Percentiles rank a stretch among this genome's conserved stretches.
Conservation (phyloP, 2,797 vertebrate genomes). For the Neosalanx taihuensis region DNA sequence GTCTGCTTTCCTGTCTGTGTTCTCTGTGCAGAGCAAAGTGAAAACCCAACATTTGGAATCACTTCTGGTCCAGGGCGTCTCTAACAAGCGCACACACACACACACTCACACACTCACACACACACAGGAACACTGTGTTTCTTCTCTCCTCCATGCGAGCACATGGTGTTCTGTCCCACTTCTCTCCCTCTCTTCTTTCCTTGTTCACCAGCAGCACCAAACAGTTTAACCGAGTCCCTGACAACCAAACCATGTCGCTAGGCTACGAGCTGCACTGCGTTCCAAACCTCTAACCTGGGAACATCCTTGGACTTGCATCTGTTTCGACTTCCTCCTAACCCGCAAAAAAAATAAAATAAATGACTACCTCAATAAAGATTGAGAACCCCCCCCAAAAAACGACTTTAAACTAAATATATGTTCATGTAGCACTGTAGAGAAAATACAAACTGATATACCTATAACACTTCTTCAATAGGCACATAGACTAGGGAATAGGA, state of each 20-base stretch:
- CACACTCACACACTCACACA: neutral
- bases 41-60: constrained; percentile 54
- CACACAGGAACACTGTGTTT: constrained; percentile 38
- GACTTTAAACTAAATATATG: neutral
- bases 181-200: constrained; percentile 17
- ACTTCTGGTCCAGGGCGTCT: constrained; percentile 50
- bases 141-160: constrained; percentile 31
- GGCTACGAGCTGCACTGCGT: constrained; percentile 10
- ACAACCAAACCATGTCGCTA: constrained; percentile 26
- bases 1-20: constrained; percentile 8
- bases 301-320: constrained; percentile 4
- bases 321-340: neutral
- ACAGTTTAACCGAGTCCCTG: constrained; percentile 23
- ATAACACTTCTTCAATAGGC: no score
- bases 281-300: constrained; percentile 13
- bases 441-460: no score
- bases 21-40: constrained; percentile 27
- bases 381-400: neutral
- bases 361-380: neutral
- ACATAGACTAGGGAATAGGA: no score
- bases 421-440: no score
- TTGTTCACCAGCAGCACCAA: constrained; percentile 11
- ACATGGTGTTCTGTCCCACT: constrained; percentile 49
- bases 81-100: neutral
- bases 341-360: neutral